phyloP scores from a whole-genome alignment of 2,113 vertebrate genomes.

The Galbula dea region DNA sequence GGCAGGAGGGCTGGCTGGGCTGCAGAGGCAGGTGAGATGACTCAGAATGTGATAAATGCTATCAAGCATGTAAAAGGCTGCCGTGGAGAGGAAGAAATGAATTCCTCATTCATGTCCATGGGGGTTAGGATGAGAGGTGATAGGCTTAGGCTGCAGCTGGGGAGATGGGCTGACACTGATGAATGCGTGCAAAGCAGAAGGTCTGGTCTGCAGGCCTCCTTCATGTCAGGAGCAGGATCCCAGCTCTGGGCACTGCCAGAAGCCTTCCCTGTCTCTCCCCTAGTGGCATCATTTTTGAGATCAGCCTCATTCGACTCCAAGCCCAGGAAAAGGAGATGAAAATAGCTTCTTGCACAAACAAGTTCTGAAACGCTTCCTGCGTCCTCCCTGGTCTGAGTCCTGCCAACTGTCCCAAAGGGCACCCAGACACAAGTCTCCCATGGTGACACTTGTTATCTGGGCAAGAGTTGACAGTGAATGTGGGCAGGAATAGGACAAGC shows the following conservation, averaged over 20 bases:
- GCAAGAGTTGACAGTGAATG: neutral
- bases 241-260: neutral
- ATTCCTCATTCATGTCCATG: neutral
- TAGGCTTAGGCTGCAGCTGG: neutral
- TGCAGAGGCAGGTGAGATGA: neutral
- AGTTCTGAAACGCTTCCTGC: neutral
- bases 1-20: neutral
- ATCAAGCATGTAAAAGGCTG: constrained; percentile 6
- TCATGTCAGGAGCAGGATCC: rapidly evolving
- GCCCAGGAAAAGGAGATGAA: neutral
- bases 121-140: neutral
- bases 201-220: neutral
- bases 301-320: neutral
- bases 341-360: constrained; percentile 46
- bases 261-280: neutral
- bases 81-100: neutral
- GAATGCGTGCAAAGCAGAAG: rapidly evolving
- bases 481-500: neutral
- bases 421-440: neutral
- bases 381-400: neutral
- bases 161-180: neutral
- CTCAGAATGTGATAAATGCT: neutral
- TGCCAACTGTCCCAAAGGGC: constrained; percentile 42
- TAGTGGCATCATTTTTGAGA: neutral
- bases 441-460: neutral